These are phyloP conservation scores for Cremastobaeus sp. DNA, from an alignment of 2,888 invertebrate species.

Conservation along the genomic window DNA sequence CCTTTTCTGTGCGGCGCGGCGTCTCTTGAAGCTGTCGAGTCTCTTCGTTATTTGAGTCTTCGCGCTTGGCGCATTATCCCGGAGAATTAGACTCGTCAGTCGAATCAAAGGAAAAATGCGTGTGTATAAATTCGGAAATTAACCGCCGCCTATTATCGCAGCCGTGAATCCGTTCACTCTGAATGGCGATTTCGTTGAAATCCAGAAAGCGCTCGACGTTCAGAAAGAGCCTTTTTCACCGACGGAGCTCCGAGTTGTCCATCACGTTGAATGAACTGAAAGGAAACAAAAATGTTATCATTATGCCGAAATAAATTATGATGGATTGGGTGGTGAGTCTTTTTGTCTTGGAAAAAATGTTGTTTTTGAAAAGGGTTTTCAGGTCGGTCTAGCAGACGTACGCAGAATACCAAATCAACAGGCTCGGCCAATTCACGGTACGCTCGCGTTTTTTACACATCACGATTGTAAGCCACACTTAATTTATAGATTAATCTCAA, in stretches of 20 bases:
- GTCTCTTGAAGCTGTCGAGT: constrained; percentile 24
- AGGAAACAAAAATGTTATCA: constrained; percentile 44
- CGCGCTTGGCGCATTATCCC: constrained; percentile 27
- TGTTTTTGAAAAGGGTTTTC: constrained; percentile 18
- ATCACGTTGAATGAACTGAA: constrained; percentile 36
- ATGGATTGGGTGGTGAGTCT: constrained; percentile 26
- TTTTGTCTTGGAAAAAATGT: constrained; percentile 1
- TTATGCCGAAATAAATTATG: constrained; percentile 47
- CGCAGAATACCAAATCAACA: constrained; percentile 4
- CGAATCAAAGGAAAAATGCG: constrained; percentile 38
- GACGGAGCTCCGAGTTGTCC: constrained; percentile 11
- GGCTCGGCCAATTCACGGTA: not conserved
- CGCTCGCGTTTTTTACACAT: no score
- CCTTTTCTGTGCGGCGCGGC: no score
- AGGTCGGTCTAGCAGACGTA: not conserved
- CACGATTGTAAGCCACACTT: no score
- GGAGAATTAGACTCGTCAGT: constrained; percentile 19
- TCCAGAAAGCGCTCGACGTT: constrained; percentile 21
- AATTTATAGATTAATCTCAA: no score
- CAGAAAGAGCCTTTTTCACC: constrained; percentile 9
- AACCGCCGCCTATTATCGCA: constrained; percentile 24
- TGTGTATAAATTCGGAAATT: constrained; percentile 35
- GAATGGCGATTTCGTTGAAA: constrained; percentile 41
- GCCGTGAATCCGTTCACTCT: constrained; percentile 30
- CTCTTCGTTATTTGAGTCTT: constrained; percentile 29